These are phyloP conservation scores for Taenaris catops DNA, from an alignment of 2,888 invertebrate species.

Conservation along the genomic window DNA sequence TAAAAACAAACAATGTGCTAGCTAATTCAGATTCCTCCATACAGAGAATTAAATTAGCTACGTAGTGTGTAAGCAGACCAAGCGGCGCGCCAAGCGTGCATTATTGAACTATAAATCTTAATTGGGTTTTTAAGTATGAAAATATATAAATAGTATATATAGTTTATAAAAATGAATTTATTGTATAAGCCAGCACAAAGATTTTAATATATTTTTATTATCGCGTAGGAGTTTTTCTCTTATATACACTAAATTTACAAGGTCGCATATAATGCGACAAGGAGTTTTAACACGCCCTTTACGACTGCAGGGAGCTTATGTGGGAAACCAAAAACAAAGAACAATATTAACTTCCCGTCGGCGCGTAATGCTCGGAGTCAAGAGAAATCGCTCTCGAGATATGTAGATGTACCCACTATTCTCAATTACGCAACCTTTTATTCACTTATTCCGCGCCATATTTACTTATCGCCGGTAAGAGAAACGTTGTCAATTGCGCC, in stretches of 20 bases:
- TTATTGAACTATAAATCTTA: conserved; percentile 44
- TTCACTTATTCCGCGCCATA: no score
- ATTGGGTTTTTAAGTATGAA: conserved; percentile 60
- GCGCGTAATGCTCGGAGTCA: not conserved
- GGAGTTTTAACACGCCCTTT: conserved; percentile 46
- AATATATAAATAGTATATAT: conserved; percentile 62
- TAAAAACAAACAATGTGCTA: conserved; percentile 28
- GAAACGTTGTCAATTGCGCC: no score
- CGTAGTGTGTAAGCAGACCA: conserved; percentile 63
- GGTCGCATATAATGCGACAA: conserved; percentile 65
- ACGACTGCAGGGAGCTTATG: conserved; percentile 56
- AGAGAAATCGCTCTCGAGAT: no score
- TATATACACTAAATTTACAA: conserved; percentile 72
- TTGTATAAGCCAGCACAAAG: conserved; percentile 78
- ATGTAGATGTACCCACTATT: no score
- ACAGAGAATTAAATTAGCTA: conserved; percentile 34
- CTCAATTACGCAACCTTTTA: no score
- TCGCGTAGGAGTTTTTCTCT: conserved; percentile 73
- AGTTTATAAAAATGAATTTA: conserved; percentile 76
- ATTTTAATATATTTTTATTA: conserved; percentile 80
- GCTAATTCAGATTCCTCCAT: conserved; percentile 38
- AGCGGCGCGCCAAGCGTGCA: conserved; percentile 71
- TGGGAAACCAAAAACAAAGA: conserved; percentile 32
- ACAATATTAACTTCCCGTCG: conserved; percentile 14
- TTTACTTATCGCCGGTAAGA: no score